A percentile compares a stretch with the other conserved stretches of the same genome.
Conservation (phyloP, 2,888 invertebrate species). For the Candidula unifasciata region DNA sequence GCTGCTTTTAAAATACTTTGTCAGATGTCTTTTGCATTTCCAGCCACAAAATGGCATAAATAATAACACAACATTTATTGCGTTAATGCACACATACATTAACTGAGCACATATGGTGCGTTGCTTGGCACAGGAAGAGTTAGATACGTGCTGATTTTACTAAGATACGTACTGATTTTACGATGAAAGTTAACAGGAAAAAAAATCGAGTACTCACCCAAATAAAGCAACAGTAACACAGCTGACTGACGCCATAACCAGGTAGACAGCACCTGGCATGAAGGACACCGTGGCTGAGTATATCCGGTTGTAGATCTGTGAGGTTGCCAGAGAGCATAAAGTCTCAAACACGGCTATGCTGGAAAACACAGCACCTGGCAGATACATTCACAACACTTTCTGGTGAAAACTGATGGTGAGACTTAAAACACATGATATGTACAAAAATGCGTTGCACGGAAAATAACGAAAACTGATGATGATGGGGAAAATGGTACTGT, state of each 20-base stretch:
- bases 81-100: neutral
- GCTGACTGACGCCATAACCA: slow-evolving; percentile 16
- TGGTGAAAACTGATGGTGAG: neutral
- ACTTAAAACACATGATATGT: neutral
- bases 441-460: neutral
- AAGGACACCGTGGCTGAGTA: slow-evolving; percentile 38
- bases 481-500: too few relatives aligned
- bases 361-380: slow-evolving; percentile 49
- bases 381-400: neutral
- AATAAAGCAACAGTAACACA: neutral
- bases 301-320: slow-evolving; percentile 39
- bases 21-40: too few relatives aligned
- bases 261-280: slow-evolving; percentile 37
- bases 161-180: too few relatives aligned
- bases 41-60: neutral
- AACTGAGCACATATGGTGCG: too few relatives aligned
- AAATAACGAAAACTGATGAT: too few relatives aligned
- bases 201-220: neutral
- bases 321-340: slow-evolving; percentile 39
- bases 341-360: slow-evolving; percentile 50
- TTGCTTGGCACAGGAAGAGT: too few relatives aligned
- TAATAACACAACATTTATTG: neutral
- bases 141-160: too few relatives aligned
- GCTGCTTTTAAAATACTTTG: too few relatives aligned
- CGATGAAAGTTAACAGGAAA: neutral